Conservation (phyloP, 2,888 invertebrate genomes). For the Beris chalybata region DNA sequence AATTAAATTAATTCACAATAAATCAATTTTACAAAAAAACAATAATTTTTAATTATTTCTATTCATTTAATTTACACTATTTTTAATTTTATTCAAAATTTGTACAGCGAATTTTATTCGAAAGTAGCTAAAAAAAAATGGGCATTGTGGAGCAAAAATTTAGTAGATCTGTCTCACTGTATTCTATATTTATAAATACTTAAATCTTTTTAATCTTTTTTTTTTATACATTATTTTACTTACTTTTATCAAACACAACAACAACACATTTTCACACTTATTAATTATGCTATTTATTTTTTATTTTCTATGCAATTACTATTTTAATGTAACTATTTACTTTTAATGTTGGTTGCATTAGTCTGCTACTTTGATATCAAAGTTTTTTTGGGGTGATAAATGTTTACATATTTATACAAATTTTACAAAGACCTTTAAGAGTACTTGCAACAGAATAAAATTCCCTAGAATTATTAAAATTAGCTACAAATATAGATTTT, state of each 20-base stretch:
- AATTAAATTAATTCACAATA: no score
- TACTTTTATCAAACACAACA: no score
- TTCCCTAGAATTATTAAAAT: no score
- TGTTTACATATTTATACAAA: neutral
- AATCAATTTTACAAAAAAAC: no score
- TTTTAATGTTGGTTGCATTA: constrained; percentile 27
- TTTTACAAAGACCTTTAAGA: no score
- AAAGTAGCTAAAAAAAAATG: constrained; percentile 4
- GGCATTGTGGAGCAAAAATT: constrained; percentile 18
- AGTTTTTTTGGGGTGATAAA: constrained; percentile 15
- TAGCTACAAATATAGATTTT: no score
- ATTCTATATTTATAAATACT: constrained; percentile 24
- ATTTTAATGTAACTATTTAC: neutral
- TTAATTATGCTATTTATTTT: constrained; percentile 9
- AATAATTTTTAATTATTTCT: no score
- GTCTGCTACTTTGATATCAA: constrained; percentile 14
- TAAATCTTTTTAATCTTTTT: neutral
- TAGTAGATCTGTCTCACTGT: constrained; percentile 37
- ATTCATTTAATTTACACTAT: neutral
- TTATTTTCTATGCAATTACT: constrained; percentile 15
- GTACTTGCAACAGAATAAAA: no score
- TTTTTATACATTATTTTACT: constrained; percentile 7
- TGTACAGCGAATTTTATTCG: constrained; percentile 20
- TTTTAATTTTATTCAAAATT: constrained; percentile 18
- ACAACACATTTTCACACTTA: no score